Evolutionary conservation across 2,888 invertebrate genomes (phyloP).

Genomic region (Acrobasis suavella): DNA sequence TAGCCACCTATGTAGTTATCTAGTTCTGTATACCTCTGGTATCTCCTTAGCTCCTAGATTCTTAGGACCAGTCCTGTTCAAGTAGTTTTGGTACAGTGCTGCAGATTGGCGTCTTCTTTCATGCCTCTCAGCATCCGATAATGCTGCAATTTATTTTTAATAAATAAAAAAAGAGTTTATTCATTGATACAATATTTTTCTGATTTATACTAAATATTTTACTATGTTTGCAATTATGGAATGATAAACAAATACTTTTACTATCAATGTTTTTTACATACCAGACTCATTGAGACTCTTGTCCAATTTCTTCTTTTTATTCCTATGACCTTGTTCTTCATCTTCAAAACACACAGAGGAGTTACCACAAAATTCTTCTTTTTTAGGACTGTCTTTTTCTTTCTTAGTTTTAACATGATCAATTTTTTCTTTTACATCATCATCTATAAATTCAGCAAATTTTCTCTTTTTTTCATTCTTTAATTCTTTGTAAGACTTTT

Average conservation of each 20-base stretch:
- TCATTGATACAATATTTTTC: no score
- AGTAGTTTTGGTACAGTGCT: conserved; percentile 87
- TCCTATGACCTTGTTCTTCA: conserved; percentile 31
- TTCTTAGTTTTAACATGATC: conserved; percentile 34
- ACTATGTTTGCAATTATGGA: no score
- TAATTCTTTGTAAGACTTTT: conserved; percentile 37
- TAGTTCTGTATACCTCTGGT: conserved; percentile 84
- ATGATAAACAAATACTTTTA: no score
- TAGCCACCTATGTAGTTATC: no score
- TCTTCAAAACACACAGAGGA: conserved; percentile 19
- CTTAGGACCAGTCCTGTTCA: conserved; percentile 89
- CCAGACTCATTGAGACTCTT: conserved; percentile 62
- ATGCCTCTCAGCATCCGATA: conserved; percentile 85
- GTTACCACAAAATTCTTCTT: conserved; percentile 13
- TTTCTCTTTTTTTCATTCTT: conserved; percentile 51
- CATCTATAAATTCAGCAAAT: conserved; percentile 57
- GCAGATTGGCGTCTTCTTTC: conserved; percentile 86
- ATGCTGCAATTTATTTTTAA: conserved; percentile 41
- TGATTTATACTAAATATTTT: no score
- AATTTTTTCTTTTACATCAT: conserved; percentile 26
- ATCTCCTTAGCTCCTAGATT: conserved; percentile 92
- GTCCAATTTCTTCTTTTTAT: conserved; percentile 33
- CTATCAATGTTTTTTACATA: neutral
- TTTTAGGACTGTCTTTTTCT: conserved; percentile 35
- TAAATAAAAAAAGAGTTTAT: no score